Evolutionary conservation across 1,140 invertebrate species (phyloP), one percentile per base, ranked within the genome.

Genomic region (Arion vulgaris): DNA sequence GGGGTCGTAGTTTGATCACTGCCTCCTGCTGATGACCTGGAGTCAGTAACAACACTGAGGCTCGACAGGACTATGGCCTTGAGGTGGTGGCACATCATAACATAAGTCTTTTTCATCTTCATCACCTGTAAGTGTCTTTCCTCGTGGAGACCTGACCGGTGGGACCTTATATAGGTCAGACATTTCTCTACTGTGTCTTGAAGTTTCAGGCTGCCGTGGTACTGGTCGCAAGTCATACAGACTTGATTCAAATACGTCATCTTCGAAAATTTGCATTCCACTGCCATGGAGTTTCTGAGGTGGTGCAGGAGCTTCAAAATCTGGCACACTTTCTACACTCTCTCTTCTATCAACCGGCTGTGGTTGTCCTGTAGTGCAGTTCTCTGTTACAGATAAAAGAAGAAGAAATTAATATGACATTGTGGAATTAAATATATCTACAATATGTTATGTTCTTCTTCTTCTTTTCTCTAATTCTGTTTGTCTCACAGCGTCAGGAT

Each of bases 301-400:
- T 0, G 88, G 88, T 13, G 87, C 87, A 1, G 89, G 89, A 2
- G 89, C 89, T 17, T 73, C 69, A 53, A 87, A 88, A 38, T 90
- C 88, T 1, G 89, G 89, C 19, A 90, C 87, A 85, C 88, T 89
- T 34, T 88, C 87, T 0, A 87, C 71, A 84, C 89, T 90, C 4
- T 86, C 81, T 5, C 83, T 62, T 38, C 81, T 85, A 81, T 75
- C 85, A 62, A 77, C 81, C 62, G 94, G 91, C 34, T 81, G 68
- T 11, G 80, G 51, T 49, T 69, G 73, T 11, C 97, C 97, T 78
- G 97, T 97, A 84, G 96, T 95, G 91, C 97, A 98, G 91, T 98
- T 96, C 81, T 96, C 97, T 85, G 93, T 17, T 91, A 92, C 82
- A 94, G 92, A 86, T 94, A 94, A 41, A 93, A 92, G 26, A 90